phyloP scores from a whole-genome alignment of 30 jellyfish, hydroid and myxozoan genomes.

The Aurelia aurita region DNA sequence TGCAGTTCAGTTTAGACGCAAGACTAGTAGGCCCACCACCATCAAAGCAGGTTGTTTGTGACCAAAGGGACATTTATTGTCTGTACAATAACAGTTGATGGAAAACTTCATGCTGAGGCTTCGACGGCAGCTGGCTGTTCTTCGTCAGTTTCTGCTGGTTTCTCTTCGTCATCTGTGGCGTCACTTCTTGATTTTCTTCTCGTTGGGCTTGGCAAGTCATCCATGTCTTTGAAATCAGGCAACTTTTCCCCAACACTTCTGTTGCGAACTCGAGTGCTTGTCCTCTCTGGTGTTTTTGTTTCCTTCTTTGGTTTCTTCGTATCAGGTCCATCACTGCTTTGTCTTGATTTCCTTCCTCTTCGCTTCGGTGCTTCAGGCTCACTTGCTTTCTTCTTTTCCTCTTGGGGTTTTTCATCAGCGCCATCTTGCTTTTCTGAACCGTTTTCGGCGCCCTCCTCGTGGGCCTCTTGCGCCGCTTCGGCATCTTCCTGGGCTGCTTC shows the following conservation, averaged over 20 bases:
- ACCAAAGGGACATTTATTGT: no score
- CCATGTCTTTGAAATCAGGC: constrained; percentile 81
- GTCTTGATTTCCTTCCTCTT: constrained; percentile 71
- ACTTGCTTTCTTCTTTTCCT: constrained; percentile 22
- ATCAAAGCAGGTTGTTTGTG: no score
- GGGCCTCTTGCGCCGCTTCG: constrained; percentile 40
- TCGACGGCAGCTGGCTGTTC: constrained; percentile 41
- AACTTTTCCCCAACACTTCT: constrained; percentile 69
- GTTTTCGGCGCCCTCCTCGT: constrained; percentile 30
- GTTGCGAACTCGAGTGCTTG: constrained; percentile 68
- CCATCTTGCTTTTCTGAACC: constrained; percentile 51
- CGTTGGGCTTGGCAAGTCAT: constrained; percentile 64
- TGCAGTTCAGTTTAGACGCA: no score
- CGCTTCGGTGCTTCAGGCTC: constrained; percentile 46
- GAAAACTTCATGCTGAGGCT: constrained; percentile 14
- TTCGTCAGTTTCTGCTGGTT: constrained; percentile 28
- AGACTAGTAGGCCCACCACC: no score
- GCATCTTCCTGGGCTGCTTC: constrained; percentile 20
- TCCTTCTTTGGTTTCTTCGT: constrained; percentile 67
- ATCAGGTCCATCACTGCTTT: constrained; percentile 67
- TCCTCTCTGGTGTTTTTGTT: constrained; percentile 67
- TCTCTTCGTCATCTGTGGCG: constrained; percentile 53
- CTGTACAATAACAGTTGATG: no score
- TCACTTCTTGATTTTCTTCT: constrained; percentile 64
- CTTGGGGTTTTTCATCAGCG: constrained; percentile 22